These are phyloP conservation scores for Cheirogaleus medius DNA, from an alignment of 2,113 vertebrate species.

Conservation along the genomic window DNA sequence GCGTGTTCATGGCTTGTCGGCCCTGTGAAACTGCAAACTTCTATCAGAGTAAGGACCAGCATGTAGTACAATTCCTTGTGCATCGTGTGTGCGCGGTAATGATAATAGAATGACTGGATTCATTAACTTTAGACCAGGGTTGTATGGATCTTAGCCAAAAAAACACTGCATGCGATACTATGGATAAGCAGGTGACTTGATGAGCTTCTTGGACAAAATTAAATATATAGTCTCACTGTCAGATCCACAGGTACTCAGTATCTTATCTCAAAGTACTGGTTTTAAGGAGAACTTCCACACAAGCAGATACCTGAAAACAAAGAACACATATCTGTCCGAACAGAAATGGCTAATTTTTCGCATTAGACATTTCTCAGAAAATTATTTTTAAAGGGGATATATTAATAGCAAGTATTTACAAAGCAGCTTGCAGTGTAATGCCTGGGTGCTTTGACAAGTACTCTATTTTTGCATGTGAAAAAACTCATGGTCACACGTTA, in stretches of 20 bases:
- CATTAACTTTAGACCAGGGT: neutral
- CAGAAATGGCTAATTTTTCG: neutral
- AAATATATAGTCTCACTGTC: neutral
- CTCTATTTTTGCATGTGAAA: neutral
- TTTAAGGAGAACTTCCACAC: constrained; percentile 13
- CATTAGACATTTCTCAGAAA: constrained; percentile 26
- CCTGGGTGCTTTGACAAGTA: neutral
- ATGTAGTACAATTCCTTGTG: neutral
- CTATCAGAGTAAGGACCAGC: neutral
- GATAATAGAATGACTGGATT: neutral
- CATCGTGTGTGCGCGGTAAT: neutral
- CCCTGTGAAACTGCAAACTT: neutral
- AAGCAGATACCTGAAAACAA: neutral
- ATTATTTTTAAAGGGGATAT: constrained; percentile 9
- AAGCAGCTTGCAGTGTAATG: neutral
- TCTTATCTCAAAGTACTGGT: neutral
- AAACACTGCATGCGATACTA: neutral
- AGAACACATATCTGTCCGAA: neutral
- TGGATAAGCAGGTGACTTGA: neutral
- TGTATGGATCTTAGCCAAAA: neutral
- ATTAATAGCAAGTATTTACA: constrained; percentile 29
- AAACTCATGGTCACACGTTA: neutral
- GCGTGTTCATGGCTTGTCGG: neutral
- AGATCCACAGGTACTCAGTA: neutral
- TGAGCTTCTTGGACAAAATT: neutral